Evolutionary conservation across 2,888 invertebrate species (phyloP), one percentile per base, ranked within the genome.

Genomic region (Strigamia maritima): DNA sequence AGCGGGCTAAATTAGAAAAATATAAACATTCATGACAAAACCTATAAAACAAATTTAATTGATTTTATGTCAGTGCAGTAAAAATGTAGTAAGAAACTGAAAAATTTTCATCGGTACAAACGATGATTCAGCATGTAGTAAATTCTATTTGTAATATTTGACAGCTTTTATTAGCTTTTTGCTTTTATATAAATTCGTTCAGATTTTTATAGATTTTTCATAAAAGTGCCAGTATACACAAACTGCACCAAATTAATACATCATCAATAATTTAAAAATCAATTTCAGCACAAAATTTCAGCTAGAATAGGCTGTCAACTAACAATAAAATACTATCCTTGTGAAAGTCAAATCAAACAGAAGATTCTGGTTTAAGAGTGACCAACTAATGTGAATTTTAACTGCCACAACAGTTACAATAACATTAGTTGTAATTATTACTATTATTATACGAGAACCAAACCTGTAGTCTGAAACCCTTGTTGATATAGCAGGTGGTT

Each of bases 401-500:
- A 54, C 19, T 19, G 54, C 8, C 19, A 19, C 3, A 54, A 19
- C 19, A 2, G n/a, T 54, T 1, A 54, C 6, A 54, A 54, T 54
- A 19, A 19, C 54, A 54, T 54, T 70, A 26, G 7, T 65, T 24
- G 12, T n/a, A 26, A 70, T 24, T 70, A 28, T 19, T 49, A 49
- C 2, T 10, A 35, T 22, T 2, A 54, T 54, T 70, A n/a, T 70
- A 28, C 0, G 70, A n/a, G 3, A 26, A 12, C 0, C 70, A 70
- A 70, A 77, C 77, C 77, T 44, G 77, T 77, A 49, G 22, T 16
- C 28, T 77, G 77, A 44, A 77, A 77, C 14, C 44, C 38, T 77
- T 77, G 77, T 44, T 77, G 77, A 28, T 77, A 77, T 49, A 77
- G 77, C 77, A 77, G 77, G 77, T 77, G 77, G 77, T 77, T 77